These are phyloP conservation scores for Muricea muricata DNA, from an alignment of 92 coral and sea anemone species.

Conservation along the genomic window DNA sequence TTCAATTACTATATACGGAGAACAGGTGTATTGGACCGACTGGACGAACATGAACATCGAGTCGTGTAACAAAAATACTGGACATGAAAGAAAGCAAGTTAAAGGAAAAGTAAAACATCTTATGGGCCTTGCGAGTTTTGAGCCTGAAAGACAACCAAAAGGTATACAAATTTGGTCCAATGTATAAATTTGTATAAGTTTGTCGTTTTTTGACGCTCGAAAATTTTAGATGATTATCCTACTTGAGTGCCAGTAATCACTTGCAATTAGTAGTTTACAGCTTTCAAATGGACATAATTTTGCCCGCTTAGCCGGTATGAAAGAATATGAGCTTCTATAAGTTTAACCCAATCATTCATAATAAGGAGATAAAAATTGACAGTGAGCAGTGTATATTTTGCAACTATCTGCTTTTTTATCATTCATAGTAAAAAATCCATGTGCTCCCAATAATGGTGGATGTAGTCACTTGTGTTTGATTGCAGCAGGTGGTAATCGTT, in stretches of 20 bases:
- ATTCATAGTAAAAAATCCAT: conserved; percentile 56
- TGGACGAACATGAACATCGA: conserved; percentile 61
- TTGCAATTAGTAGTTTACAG: no score
- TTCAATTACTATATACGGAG: conserved; percentile 69
- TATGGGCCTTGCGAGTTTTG: conserved; percentile 32
- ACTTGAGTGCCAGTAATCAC: no score
- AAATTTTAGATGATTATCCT: no score
- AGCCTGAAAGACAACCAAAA: conserved; percentile 23
- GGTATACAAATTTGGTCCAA: conserved; percentile 10
- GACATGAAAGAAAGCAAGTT: conserved; percentile 23
- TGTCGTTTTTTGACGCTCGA: no score
- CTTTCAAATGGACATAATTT: no score
- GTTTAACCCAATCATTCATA: no score
- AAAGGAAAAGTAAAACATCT: conserved; percentile 14
- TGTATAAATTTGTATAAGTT: no score
- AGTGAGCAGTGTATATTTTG: no score
- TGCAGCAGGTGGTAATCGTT: conserved; percentile 45
- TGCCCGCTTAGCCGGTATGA: no score
- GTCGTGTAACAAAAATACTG: conserved; percentile 34
- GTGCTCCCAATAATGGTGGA: conserved; percentile 58
- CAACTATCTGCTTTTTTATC: no score
- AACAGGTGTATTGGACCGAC: conserved; percentile 77
- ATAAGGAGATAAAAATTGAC: no score
- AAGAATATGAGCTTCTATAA: no score
- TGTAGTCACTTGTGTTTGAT: conserved; percentile 61